phyloP scores from a whole-genome alignment of 2,113 vertebrate species.

The Merops nubicus region DNA sequence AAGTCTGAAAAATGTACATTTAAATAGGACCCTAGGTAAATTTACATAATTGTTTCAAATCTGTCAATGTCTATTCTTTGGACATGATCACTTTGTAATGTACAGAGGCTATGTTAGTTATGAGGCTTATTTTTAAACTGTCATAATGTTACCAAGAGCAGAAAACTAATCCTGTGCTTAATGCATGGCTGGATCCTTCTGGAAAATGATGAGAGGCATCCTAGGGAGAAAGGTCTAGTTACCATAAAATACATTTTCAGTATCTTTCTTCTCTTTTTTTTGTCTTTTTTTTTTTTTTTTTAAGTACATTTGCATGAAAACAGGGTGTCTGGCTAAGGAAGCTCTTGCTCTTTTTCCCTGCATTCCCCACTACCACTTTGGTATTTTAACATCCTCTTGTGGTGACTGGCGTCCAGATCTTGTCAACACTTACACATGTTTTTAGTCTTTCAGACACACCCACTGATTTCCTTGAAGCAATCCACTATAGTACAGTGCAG shows the following conservation, averaged over 20 bases:
- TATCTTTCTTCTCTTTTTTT: background rate
- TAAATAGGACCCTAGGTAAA: slow-evolving; percentile 34
- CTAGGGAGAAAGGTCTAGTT: background rate
- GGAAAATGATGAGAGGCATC: slow-evolving; percentile 24
- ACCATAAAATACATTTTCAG: background rate
- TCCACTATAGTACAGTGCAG: background rate
- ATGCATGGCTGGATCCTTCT: slow-evolving; percentile 4
- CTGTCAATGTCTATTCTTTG: slow-evolving; percentile 48
- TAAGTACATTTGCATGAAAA: background rate
- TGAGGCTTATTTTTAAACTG: background rate
- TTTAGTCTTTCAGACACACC: background rate
- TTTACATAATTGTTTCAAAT: slow-evolving; percentile 65
- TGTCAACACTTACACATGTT: background rate
- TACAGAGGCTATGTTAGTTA: background rate
- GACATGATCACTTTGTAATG: background rate
- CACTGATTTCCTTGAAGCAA: background rate
- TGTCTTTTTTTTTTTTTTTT: background rate
- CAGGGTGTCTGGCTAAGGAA: background rate
- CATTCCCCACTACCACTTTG: background rate
- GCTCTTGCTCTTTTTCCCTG: background rate
- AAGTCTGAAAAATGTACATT: slow-evolving; percentile 53
- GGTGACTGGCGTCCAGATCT: background rate
- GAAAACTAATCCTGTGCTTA: slow-evolving; percentile 34
- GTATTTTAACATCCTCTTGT: background rate
- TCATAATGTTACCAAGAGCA: background rate